Evolutionary conservation across 2,113 vertebrate species (phyloP).

Genomic region (Hemiprocne comata): DNA sequence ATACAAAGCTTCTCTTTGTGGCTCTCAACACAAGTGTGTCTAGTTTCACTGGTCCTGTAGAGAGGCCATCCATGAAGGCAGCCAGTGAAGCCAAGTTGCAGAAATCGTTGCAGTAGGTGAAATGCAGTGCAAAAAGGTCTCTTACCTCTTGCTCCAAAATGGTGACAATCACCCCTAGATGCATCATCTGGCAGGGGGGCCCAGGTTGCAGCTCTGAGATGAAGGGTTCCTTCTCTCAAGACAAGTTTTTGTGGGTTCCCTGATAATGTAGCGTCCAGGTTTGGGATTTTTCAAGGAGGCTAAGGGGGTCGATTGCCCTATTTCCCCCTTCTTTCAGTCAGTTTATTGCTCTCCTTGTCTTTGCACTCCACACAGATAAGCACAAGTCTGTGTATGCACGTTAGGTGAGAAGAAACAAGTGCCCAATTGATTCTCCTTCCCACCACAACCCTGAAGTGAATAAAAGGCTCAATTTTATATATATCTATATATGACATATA

Average conservation of each 20-base stretch:
- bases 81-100: not conserved
- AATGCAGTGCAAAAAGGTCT: not conserved
- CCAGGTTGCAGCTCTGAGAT: fast-evolving
- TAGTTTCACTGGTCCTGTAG: not conserved
- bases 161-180: not conserved
- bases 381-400: not conserved
- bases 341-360: not conserved
- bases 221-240: not conserved
- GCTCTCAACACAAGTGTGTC: not conserved
- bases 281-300: not conserved
- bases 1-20: not conserved
- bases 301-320: not conserved
- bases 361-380: conserved; percentile 20
- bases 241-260: not conserved
- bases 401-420: not conserved
- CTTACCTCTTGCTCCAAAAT: not conserved
- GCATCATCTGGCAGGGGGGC: not conserved
- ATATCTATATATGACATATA: not conserved
- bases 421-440: not conserved
- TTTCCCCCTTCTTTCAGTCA: not conserved
- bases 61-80: not conserved
- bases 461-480: not conserved
- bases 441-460: not conserved
- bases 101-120: not conserved
- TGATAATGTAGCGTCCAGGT: fast-evolving